Conservation (phyloP, 1,140 invertebrate species). For the Ericerus pela region DNA sequence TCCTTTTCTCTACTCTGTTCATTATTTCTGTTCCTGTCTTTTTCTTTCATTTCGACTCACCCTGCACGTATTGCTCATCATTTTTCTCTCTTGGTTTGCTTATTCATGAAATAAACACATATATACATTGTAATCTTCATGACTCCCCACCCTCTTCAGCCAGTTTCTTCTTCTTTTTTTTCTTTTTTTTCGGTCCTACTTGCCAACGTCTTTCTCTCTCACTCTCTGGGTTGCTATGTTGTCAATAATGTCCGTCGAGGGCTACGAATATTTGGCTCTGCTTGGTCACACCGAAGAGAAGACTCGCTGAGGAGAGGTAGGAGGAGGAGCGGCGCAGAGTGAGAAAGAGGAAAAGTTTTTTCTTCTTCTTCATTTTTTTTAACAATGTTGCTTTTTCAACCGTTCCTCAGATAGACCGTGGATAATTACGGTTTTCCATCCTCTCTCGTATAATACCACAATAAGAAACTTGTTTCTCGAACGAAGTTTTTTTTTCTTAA, state of each 20-base stretch:
- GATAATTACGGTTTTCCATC: slow-evolving; percentile 4
- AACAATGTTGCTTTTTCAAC: slow-evolving; percentile 8
- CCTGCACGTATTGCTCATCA: too few relatives aligned
- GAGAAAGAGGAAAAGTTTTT: not conserved
- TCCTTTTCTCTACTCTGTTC: slow-evolving; percentile 3
- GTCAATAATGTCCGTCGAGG: slow-evolving; percentile 7
- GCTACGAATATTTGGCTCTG: slow-evolving; percentile 1
- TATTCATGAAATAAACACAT: slow-evolving; percentile 6
- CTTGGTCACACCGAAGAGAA: not conserved
- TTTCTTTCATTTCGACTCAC: too few relatives aligned
- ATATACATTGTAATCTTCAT: slow-evolving; percentile 5
- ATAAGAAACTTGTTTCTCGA: slow-evolving; percentile 1
- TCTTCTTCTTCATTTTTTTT: not conserved
- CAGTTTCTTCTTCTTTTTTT: too few relatives aligned
- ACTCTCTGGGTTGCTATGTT: too few relatives aligned
- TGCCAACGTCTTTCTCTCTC: not conserved
- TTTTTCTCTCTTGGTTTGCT: too few relatives aligned
- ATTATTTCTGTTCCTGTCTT: too few relatives aligned
- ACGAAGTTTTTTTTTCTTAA: too few relatives aligned
- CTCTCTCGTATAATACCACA: not conserved
- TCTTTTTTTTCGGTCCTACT: too few relatives aligned
- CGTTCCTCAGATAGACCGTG: not conserved
- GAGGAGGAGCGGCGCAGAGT: too few relatives aligned
- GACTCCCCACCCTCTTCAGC: too few relatives aligned
- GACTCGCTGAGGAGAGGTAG: too few relatives aligned